phyloP scores from a whole-genome alignment of 2,113 vertebrate species.

The Chloroceryle aenea region DNA sequence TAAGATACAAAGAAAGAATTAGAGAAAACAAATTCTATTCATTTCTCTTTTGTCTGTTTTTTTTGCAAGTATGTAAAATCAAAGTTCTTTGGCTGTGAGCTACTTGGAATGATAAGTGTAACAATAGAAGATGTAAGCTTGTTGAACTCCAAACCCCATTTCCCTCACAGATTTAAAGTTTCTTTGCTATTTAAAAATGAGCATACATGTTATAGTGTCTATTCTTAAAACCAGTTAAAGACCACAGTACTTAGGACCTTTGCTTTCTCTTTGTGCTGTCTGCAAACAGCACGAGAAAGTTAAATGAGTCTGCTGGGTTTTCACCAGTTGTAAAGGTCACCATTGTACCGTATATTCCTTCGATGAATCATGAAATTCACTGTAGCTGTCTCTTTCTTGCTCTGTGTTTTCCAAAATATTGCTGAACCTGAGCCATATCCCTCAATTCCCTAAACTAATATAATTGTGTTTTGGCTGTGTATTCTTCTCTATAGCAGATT shows the following conservation, averaged over 20 bases:
- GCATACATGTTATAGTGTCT: neutral
- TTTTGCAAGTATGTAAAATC: neutral
- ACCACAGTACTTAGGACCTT: neutral
- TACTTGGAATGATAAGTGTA: neutral
- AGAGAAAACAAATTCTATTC: neutral
- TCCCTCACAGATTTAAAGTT: neutral
- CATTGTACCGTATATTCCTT: neutral
- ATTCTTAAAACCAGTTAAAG: neutral
- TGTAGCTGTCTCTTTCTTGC: neutral
- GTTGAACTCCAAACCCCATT: neutral
- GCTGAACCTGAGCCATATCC: neutral
- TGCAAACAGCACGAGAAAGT: neutral
- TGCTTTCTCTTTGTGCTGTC: neutral
- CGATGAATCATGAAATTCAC: neutral
- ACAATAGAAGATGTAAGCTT: neutral
- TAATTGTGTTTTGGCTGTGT: neutral
- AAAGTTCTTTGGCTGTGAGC: neutral
- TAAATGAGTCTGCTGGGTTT: neutral
- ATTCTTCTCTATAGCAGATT: neutral
- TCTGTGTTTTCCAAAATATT: neutral
- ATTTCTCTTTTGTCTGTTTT: neutral
- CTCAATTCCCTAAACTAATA: neutral
- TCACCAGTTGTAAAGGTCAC: neutral
- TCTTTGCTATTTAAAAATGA: neutral
- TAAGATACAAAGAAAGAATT: neutral